phyloP scores from a whole-genome alignment of 2,797 vertebrate genomes.

The Myotis findleyi region DNA sequence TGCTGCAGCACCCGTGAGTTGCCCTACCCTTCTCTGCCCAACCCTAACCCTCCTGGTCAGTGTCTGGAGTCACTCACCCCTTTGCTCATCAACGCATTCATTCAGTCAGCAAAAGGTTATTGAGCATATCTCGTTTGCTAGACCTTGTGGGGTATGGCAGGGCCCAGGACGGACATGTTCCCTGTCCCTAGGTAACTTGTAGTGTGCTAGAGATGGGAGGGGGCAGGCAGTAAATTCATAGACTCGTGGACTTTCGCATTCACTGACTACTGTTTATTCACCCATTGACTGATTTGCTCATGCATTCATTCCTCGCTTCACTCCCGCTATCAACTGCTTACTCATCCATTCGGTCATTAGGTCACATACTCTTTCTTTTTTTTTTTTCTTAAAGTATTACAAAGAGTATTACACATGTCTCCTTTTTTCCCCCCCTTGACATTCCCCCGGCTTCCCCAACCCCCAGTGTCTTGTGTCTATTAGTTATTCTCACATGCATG shows the following conservation, averaged over 20 bases:
- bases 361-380: background rate
- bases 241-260: background rate
- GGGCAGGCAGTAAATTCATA: background rate
- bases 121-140: background rate
- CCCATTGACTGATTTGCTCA: background rate
- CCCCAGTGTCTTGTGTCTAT: too few relatives aligned
- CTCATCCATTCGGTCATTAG: background rate
- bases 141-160: background rate
- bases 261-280: background rate
- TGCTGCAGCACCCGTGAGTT: slow-evolving; percentile 97
- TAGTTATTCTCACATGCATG: too few relatives aligned
- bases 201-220: background rate
- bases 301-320: background rate
- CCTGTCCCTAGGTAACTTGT: background rate
- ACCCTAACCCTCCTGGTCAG: background rate
- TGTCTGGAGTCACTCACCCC: background rate
- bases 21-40: background rate
- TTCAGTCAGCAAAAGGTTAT: background rate
- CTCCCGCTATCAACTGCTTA: background rate
- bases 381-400: too few relatives aligned
- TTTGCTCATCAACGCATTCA: background rate
- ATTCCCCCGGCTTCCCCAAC: too few relatives aligned
- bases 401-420: too few relatives aligned
- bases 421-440: too few relatives aligned
- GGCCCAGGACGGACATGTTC: background rate